These are phyloP conservation scores for Parasteatoda tepidariorum DNA, from an alignment of 1,140 invertebrate genomes.

Conservation along the genomic window DNA sequence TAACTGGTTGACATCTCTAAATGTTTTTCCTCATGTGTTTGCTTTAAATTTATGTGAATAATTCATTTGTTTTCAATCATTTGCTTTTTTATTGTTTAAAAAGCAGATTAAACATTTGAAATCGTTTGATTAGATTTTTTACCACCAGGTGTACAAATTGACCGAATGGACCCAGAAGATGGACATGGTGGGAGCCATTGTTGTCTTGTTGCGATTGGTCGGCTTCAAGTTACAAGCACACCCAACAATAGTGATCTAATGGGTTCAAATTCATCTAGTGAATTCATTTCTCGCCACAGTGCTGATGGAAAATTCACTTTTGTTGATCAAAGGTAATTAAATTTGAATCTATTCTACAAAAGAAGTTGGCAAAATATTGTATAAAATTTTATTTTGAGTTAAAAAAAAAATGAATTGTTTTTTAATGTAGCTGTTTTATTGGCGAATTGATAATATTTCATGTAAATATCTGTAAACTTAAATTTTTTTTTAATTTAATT, in stretches of 20 bases:
- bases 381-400: too few species aligned
- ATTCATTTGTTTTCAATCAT: background rate
- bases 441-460: too few species aligned
- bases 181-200: constrained; percentile 79
- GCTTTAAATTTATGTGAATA: too few species aligned
- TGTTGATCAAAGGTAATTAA: constrained; percentile 86
- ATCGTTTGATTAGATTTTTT: constrained; percentile 56
- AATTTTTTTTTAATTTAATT: too few species aligned
- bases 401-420: too few species aligned
- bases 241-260: constrained; percentile 91
- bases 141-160: constrained; percentile 80
- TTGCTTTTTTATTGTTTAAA: background rate
- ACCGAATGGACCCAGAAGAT: constrained; percentile 82
- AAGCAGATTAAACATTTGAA: constrained; percentile 42
- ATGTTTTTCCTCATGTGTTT: too few species aligned
- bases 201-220: constrained; percentile 97
- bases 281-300: constrained; percentile 95
- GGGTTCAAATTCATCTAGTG: constrained; percentile 84
- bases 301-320: constrained; percentile 98
- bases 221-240: constrained; percentile 95
- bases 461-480: too few species aligned
- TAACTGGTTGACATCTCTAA: too few species aligned
- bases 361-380: too few species aligned
- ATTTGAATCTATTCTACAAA: too few species aligned
- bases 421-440: too few species aligned